Percentiles rank a stretch among this genome's conserved stretches.
These are phyloP conservation scores for Actenoides hombroni DNA, from an alignment of 2,113 vertebrate genomes.

Conservation along the genomic window DNA sequence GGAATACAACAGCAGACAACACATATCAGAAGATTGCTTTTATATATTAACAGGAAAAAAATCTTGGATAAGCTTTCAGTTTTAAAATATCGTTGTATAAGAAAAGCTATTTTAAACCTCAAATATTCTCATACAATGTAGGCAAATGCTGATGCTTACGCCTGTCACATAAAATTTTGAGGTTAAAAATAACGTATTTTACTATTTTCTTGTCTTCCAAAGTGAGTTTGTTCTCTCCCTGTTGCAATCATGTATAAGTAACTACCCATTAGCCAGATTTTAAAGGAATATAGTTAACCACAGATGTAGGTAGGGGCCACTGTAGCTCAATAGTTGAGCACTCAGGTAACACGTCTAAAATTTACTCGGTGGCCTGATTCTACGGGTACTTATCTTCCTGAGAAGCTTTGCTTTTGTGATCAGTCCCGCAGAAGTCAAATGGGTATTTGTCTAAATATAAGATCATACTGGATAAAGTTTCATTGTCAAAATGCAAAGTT, in stretches of 20 bases:
- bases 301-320: not conserved
- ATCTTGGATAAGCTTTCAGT: not conserved
- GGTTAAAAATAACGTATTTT: not conserved
- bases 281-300: not conserved
- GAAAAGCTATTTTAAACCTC: not conserved
- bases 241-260: not conserved
- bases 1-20: not conserved
- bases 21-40: not conserved
- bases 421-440: not conserved
- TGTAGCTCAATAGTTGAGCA: not conserved
- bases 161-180: not conserved
- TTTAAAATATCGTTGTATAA: not conserved
- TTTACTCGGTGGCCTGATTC: not conserved
- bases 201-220: not conserved
- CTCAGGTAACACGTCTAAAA: not conserved
- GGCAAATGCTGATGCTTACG: not conserved
- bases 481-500: not conserved
- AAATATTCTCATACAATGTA: not conserved
- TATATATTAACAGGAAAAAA: not conserved
- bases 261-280: not conserved
- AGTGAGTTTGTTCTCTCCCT: not conserved
- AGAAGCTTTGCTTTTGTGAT: not conserved
- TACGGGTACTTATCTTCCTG: not conserved
- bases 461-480: not conserved
- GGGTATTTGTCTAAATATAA: not conserved